Conservation (phyloP, 2,888 invertebrate species). For the Fragum sueziense region DNA sequence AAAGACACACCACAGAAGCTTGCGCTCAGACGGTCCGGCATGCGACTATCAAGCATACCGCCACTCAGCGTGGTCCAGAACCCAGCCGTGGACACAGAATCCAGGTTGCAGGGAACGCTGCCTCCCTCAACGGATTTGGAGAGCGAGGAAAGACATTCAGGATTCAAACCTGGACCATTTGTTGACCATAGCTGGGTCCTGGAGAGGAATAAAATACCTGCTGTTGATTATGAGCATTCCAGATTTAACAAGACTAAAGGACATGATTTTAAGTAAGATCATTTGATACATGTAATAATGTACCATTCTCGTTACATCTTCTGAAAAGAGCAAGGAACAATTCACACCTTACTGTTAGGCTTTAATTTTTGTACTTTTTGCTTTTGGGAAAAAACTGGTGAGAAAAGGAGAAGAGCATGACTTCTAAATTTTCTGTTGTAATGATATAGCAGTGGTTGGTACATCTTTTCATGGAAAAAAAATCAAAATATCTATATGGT, state of each 20-base stretch:
- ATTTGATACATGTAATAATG: too few species aligned
- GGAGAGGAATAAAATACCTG: constrained; percentile 74
- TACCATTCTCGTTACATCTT: too few species aligned
- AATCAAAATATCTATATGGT: too few species aligned
- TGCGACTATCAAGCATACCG: constrained; percentile 73
- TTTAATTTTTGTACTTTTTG: too few species aligned
- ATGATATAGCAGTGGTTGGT: too few species aligned
- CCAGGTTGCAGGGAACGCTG: constrained; percentile 69
- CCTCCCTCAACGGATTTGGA: constrained; percentile 69
- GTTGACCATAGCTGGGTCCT: constrained; percentile 68
- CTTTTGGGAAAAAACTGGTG: too few species aligned
- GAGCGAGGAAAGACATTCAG: constrained; percentile 62
- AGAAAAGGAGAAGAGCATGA: too few species aligned
- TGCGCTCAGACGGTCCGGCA: constrained; percentile 61
- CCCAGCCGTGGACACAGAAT: constrained; percentile 76
- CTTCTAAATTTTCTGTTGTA: too few species aligned
- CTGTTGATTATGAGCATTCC: constrained; percentile 72
- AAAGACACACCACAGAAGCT: constrained; percentile 76
- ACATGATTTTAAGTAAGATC: constrained; percentile 76
- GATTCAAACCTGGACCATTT: constrained; percentile 75
- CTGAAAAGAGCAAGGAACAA: too few species aligned
- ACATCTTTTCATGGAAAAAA: too few species aligned
- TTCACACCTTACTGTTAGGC: too few species aligned
- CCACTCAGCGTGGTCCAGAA: constrained; percentile 78
- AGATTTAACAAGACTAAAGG: constrained; percentile 67